Evolutionary conservation across 2,113 vertebrate species (phyloP).

Genomic region (Sakesphorus luctuosus): DNA sequence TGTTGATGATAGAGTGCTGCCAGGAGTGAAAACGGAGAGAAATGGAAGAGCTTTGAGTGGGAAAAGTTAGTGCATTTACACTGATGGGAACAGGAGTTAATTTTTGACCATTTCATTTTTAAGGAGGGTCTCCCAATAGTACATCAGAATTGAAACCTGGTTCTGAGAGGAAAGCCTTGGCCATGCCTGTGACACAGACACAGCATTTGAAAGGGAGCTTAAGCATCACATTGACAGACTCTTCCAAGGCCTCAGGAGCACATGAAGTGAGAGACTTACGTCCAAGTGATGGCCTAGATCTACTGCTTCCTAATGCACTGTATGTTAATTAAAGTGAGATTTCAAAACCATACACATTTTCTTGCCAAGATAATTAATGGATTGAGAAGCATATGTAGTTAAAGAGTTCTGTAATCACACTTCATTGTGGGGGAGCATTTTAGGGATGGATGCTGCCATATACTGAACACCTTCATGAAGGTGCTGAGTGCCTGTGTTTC

Average conservation of each 20-base stretch:
- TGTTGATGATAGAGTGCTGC: not conserved
- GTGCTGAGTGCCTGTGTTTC: not conserved
- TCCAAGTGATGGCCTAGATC: conserved; percentile 16
- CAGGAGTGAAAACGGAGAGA: not conserved
- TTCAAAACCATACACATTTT: conserved; percentile 28
- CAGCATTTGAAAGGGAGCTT: not conserved
- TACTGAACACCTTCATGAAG: not conserved
- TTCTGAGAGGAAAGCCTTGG: not conserved
- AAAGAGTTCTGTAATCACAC: conserved; percentile 41
- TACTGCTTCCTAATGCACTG: not conserved
- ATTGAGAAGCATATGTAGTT: conserved; percentile 29
- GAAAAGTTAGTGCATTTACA: not conserved
- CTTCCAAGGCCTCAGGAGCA: not conserved
- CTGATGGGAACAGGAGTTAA: not conserved
- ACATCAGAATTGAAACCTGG: not conserved
- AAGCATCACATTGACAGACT: not conserved
- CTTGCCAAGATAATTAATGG: conserved; percentile 17
- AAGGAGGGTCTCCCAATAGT: not conserved
- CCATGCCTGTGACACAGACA: not conserved
- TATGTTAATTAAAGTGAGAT: conserved; percentile 52
- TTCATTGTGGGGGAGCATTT: not conserved
- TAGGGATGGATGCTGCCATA: not conserved
- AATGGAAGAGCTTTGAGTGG: not conserved
- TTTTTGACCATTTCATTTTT: not conserved
- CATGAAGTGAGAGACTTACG: not conserved